Evolutionary conservation across 2,113 vertebrate species (phyloP).

Genomic region (Sclerurus mexicanus): DNA sequence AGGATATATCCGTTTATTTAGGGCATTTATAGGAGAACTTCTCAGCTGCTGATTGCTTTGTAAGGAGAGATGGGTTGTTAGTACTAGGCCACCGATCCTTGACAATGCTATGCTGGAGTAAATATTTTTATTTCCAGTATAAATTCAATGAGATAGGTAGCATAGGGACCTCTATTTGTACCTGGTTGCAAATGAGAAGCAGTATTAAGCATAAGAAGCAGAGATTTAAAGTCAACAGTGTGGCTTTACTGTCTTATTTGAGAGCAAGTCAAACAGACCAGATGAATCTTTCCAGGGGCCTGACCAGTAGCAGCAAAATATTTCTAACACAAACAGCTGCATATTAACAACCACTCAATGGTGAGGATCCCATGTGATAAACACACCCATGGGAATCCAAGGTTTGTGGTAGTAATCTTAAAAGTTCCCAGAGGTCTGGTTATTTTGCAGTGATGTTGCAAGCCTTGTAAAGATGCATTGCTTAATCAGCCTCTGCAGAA

Average conservation of each 20-base stretch:
- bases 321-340: background rate
- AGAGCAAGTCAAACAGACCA: background rate
- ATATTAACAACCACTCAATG: background rate
- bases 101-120: background rate
- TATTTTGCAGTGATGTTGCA: constrained; percentile 28
- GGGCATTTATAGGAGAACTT: background rate
- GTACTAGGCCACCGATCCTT: background rate
- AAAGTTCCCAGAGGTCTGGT: constrained; percentile 54
- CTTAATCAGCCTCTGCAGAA: constrained; percentile 57
- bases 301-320: background rate
- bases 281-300: background rate
- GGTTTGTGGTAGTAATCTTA: background rate
- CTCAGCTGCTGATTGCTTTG: background rate
- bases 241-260: background rate
- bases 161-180: background rate
- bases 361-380: constrained; percentile 31
- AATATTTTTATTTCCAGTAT: background rate
- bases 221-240: background rate
- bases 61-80: background rate
- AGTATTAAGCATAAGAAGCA: background rate
- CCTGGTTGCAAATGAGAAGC: background rate
- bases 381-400: constrained; percentile 1
- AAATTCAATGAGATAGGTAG: background rate
- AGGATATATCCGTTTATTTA: background rate
- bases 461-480: constrained; percentile 35